Percentiles rank a stretch among this genome's conserved stretches.
These are phyloP conservation scores for Drosophila virilis DNA, from an alignment of 1,140 invertebrate species.

Conservation along the genomic window DNA sequence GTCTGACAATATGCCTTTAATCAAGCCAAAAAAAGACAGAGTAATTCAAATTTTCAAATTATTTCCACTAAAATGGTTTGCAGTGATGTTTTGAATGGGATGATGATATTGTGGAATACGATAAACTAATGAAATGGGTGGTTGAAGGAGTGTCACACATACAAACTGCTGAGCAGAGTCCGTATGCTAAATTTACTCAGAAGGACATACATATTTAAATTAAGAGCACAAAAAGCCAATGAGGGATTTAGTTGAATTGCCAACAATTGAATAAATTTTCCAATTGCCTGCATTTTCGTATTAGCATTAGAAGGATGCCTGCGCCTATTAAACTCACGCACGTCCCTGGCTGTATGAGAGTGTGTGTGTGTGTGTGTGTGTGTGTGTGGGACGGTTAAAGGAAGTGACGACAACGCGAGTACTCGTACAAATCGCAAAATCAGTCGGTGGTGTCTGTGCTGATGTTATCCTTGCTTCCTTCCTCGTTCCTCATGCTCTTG, in stretches of 20 bases:
- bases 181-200: not conserved
- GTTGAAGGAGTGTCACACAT: slow-evolving; percentile 15
- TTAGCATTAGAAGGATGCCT: slow-evolving; percentile 64
- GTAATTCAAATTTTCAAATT: slow-evolving; percentile 80
- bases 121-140: slow-evolving; percentile 18
- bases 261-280: slow-evolving; percentile 84
- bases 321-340: slow-evolving; percentile 23
- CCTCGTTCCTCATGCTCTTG: slow-evolving; percentile 2
- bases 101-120: slow-evolving; percentile 21
- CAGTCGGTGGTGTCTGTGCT: slow-evolving; percentile 47
- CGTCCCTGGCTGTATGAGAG: slow-evolving; percentile 14
- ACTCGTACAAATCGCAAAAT: slow-evolving; percentile 68
- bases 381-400: slow-evolving; percentile 23
- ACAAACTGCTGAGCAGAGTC: slow-evolving; percentile 8
- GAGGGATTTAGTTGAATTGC: slow-evolving; percentile 83
- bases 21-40: slow-evolving; percentile 66
- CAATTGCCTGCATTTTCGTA: slow-evolving; percentile 77
- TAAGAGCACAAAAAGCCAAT: slow-evolving; percentile 78
- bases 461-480: slow-evolving; percentile 15
- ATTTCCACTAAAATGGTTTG: slow-evolving; percentile 65
- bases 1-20: slow-evolving; percentile 97
- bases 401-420: slow-evolving; percentile 34
- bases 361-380: too few relatives aligned
- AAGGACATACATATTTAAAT: slow-evolving; percentile 63
- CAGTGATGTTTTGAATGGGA: slow-evolving; percentile 8